These are phyloP conservation scores for Enteromius afrohamiltoni DNA, from an alignment of 2,797 vertebrate species.

Conservation along the genomic window DNA sequence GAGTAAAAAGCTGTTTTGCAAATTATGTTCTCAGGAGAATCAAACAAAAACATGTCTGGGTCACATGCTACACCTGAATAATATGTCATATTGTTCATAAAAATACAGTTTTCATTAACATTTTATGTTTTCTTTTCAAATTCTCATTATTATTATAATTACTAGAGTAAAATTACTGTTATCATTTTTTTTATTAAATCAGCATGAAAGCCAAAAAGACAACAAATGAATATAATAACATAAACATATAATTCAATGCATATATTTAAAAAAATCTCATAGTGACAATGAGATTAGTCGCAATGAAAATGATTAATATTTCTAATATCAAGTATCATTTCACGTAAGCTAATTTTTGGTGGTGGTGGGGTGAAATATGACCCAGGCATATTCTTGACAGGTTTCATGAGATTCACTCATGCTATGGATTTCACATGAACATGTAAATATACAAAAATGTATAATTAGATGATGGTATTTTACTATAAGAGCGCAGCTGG, in stretches of 20 bases:
- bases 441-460: slow-evolving; percentile 47
- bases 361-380: not conserved
- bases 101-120: not conserved
- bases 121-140: not conserved
- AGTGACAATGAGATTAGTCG: not conserved
- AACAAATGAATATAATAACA: not conserved
- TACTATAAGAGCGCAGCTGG: slow-evolving; percentile 40
- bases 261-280: not conserved
- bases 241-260: no score
- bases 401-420: slow-evolving; percentile 14
- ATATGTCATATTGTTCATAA: not conserved
- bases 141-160: not conserved
- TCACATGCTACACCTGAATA: not conserved
- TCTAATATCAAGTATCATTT: not conserved
- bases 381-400: slow-evolving; percentile 1
- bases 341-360: not conserved
- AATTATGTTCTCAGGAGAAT: slow-evolving; percentile 16
- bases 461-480: slow-evolving; percentile 53
- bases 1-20: slow-evolving; percentile 39
- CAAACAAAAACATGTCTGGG: not conserved
- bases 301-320: not conserved
- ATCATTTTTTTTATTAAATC: not conserved
- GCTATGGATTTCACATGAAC: not conserved
- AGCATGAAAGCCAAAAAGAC: not conserved
- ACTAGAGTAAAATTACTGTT: not conserved